A percentile compares a stretch with the other conserved stretches of the same genome.
Evolutionary conservation across 2,888 invertebrate genomes (phyloP).

Genomic region (Neoaliturus tenellus): DNA sequence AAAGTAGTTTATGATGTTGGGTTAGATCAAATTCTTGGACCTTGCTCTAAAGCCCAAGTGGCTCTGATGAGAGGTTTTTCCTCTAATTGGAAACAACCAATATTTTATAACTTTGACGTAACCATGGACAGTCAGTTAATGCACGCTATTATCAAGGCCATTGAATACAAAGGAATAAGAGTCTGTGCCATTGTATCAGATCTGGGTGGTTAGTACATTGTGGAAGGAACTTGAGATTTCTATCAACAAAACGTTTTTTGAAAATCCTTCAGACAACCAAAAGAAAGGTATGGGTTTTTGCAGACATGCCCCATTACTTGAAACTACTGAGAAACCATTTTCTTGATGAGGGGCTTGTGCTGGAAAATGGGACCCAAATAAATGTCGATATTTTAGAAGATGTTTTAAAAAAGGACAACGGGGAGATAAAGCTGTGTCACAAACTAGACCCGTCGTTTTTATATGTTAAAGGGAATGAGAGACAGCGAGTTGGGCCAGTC

Average conservation of each 20-base stretch:
- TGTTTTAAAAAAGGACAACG: background rate
- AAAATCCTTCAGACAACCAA: background rate
- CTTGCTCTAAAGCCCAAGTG: no score
- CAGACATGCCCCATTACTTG: background rate
- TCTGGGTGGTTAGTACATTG: background rate
- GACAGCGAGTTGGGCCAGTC: background rate
- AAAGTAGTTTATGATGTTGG: no score
- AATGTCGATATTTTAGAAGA: background rate
- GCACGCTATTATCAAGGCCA: no score
- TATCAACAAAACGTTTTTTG: background rate
- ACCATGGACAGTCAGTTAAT: no score
- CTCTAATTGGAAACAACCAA: no score
- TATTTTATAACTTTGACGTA: no score
- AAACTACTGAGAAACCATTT: background rate
- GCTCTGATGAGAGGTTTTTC: no score
- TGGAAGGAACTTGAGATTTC: background rate
- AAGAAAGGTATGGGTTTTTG: constrained; percentile 2
- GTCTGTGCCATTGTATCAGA: background rate
- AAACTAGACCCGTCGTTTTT: background rate
- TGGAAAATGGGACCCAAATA: background rate
- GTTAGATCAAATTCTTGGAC: no score
- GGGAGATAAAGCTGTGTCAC: constrained; percentile 12
- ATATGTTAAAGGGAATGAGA: constrained; percentile 4
- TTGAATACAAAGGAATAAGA: no score
- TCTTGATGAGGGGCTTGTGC: background rate